Percentiles rank a stretch among this genome's conserved stretches.
Evolutionary conservation across 2,113 vertebrate genomes (phyloP).

Genomic region (Mus spicilegus): DNA sequence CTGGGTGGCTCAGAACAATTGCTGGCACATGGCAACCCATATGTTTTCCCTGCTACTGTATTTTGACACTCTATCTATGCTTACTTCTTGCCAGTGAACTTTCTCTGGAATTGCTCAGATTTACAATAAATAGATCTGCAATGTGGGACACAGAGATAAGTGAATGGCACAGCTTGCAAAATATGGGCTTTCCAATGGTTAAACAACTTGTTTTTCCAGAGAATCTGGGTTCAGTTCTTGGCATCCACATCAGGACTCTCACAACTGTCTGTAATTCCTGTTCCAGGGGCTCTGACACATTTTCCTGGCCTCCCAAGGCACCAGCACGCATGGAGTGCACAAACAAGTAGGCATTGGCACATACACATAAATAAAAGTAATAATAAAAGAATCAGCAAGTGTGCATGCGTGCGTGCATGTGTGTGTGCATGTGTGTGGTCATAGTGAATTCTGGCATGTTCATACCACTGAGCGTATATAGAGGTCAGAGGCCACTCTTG

Average conservation of each 20-base stretch:
- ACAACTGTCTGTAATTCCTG: not conserved
- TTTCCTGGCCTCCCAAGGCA: not conserved
- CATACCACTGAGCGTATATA: not conserved
- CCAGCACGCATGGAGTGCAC: not conserved
- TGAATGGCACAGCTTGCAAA: not conserved
- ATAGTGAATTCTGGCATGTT: not conserved
- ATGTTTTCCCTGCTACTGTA: not conserved
- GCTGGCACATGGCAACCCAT: not conserved
- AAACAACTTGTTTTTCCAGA: not conserved
- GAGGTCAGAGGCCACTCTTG: not conserved
- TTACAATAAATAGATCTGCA: not conserved
- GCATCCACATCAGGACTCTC: not conserved
- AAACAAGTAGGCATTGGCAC: not conserved
- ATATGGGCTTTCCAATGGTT: not conserved
- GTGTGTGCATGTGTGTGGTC: not conserved
- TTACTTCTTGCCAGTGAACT: not conserved
- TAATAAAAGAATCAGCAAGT: not conserved
- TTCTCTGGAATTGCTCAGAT: conserved; percentile 5
- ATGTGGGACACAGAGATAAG: not conserved
- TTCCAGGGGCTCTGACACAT: not conserved
- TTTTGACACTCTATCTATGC: not conserved
- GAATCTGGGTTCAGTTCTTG: not conserved
- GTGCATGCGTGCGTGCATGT: no score
- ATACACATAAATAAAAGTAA: not conserved
- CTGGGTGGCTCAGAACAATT: not conserved